Evolutionary conservation across 37 sponge, comb jelly and placozoan genomes (phyloP), one percentile per base, ranked within the genome.

Genomic region (Ianthella basta): DNA sequence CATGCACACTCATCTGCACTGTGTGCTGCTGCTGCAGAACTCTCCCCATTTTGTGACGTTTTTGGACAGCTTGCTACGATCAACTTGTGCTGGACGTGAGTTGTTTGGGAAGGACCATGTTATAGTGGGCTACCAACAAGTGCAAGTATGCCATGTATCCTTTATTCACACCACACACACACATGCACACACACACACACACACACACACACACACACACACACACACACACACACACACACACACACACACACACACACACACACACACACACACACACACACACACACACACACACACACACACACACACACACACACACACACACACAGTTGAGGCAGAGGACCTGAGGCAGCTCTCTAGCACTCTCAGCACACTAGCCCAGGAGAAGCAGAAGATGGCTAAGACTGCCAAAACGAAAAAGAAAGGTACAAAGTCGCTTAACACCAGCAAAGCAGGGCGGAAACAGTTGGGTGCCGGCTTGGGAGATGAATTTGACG

Each of bases 321-420:
- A 2, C 3, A 61, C 63, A 23, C 44, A 25, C 70, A 10, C 83
- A 91, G 91, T 91, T 88, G 91, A 91, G 34, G 37, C 68, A 50
- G 91, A 91, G 33, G 91, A 91, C 66, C 37, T 91, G 38, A 34
- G 88, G 37, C 63, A 61, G 0, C 82, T 91, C 19, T 44, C 83
- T 16, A 81, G 54, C 29, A 85, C 85, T n/a, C 79, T 91, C 1
- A 84, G 85, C 30, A 40, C 81, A 15, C 60, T 91, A 72, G 91
- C 88, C 4, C 87, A 68, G 1, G 91, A 91, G 41, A 91, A 91
- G 38, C 84, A 84, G 39, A 91, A 91, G 44, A 38, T 64, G 55
- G 59, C 55, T 44, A 80, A 61, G 61, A 20, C 54, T 38, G 18
- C 21, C 1, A 66, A 38, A 32, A 5, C 55, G n/a, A 50, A 63